Conservation (phyloP, 2,888 invertebrate genomes). For the Andrena minutula region DNA sequence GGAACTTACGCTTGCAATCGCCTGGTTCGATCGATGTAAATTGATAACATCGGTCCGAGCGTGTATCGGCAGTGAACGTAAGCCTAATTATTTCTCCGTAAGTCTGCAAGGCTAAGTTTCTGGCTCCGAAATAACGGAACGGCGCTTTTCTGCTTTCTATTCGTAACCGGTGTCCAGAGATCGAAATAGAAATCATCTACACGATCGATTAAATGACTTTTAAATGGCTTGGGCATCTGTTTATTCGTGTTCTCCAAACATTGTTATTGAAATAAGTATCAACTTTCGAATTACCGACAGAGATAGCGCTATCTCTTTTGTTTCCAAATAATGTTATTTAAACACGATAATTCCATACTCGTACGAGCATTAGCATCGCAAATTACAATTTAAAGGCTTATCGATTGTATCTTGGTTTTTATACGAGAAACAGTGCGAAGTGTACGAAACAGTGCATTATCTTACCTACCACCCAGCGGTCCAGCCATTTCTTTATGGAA, state of each 20-base stretch:
- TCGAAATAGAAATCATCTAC: not conserved
- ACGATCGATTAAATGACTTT: not conserved
- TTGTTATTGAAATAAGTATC: slow-evolving; percentile 10
- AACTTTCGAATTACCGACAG: not conserved
- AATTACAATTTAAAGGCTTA: not conserved
- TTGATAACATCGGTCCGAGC: not conserved
- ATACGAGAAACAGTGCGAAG: not conserved
- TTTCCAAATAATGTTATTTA: not conserved
- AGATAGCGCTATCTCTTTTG: slow-evolving; percentile 40
- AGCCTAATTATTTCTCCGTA: not conserved
- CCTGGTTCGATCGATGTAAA: slow-evolving; percentile 2
- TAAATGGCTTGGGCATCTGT: not conserved
- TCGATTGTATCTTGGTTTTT: slow-evolving; percentile 11
- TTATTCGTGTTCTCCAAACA: not conserved
- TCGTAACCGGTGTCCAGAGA: not conserved
- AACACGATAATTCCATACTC: not conserved
- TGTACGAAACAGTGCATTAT: not conserved
- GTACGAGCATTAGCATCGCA: slow-evolving; percentile 12
- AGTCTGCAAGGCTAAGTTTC: slow-evolving; percentile 1
- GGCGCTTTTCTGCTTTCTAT: not conserved
- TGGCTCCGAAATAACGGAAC: not conserved
- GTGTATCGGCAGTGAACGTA: slow-evolving; percentile 20
- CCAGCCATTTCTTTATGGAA: not conserved
- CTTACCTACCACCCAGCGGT: not conserved
- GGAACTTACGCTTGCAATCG: not conserved